Base-by-base conservation (phyloP, 2,113 vertebrate species). In the Psammodynastes pulverulentus region DNA sequence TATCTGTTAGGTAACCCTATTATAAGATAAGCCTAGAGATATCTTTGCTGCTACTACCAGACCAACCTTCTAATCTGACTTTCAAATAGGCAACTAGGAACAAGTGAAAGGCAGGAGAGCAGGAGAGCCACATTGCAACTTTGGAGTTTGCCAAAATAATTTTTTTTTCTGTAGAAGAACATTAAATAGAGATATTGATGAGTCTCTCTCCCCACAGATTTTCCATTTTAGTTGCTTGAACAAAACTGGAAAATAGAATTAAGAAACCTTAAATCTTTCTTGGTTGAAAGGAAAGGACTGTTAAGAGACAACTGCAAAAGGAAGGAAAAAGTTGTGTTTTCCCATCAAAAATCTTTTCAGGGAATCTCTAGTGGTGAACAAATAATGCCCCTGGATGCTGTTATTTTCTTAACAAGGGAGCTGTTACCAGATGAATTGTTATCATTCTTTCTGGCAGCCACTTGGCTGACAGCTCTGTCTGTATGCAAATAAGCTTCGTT, bases 381-480 rank as follows among this genome's bases (percentile, higher is more conserved):
- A 89, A 52, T 86, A 91, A 91, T 91, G 39, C 94, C 95, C 92
- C 97, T 95, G 93, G 94, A 93, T 96, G 72, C 93, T 95, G 89
- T 84, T 95, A 94, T 96, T 92, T 97, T 96, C 91, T 94, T 95
- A 97, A 96, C 95, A 96, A 95, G 95, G 93, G 95, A 96, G 94
- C 92, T 95, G 95, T 96, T 96, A 95, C 93, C 94, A 96, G 95
- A 95, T 96, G 96, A 95, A 94, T 96, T 95, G 95, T 97, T 97
- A 97, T 97, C 95, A 95, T 94, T 95, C 96, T 96, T 94, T 95
- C 92, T 94, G 92, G 93, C 96, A 95, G 95, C 0, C 92, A 95
- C 95, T 96, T 0, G 52, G 94, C 92, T 96, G 96, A 97, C 96
- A 97, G 95, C 95, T 97, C 96, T 95, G 94, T 97, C 96, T 96